Evolutionary conservation across 2,113 vertebrate species (phyloP), one percentile per base, ranked within the genome.

Genomic region (Labrus mixtus): DNA sequence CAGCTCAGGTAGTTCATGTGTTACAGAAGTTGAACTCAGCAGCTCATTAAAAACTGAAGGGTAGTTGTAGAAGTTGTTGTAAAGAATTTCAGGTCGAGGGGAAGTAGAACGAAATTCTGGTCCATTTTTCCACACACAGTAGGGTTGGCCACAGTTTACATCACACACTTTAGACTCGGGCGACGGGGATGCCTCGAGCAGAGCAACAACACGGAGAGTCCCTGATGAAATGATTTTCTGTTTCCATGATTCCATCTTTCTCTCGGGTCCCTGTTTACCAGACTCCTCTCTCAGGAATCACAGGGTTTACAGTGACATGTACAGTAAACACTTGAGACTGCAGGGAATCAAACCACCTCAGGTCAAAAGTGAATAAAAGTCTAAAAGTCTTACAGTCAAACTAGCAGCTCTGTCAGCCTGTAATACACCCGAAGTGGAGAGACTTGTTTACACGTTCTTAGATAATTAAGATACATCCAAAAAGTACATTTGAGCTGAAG

Each of bases 141-240:
- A 39, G n/a, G 23, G 48, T 19, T 10, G 56, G 33, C 33, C 46
- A 15, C 46, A 72, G 20, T 58, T 46, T 20, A 20, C 23, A 10
- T 36, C 29, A 23, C 36, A 53, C 61, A 66, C 33, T 6, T 8
- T n/a, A 2, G 10, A 25, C n/a, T 37, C 6, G 1, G 13, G 9
- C 25, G 56, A 45, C 23, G 2, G 23, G 23, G 7, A 33, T 16
- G 19, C 51, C 53, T 66, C 10, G 0, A 75, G 55, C 16, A n/a
- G 17, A 51, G 33, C 23, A 64, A 46, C 73, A 59, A 51, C 61
- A 57, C 1, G 22, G 8, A 50, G 15, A 50, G 20, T 56, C 71
- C 71, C 61, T 25, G 29, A 50, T 50, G 11, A 66, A 39, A 57
- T 57, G 0, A 46, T 48, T 50, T 58, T n/a, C 29, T n/a, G n/a